These are phyloP conservation scores for Oenanthe melanoleuca DNA, from an alignment of 2,113 vertebrate species.

Conservation along the genomic window DNA sequence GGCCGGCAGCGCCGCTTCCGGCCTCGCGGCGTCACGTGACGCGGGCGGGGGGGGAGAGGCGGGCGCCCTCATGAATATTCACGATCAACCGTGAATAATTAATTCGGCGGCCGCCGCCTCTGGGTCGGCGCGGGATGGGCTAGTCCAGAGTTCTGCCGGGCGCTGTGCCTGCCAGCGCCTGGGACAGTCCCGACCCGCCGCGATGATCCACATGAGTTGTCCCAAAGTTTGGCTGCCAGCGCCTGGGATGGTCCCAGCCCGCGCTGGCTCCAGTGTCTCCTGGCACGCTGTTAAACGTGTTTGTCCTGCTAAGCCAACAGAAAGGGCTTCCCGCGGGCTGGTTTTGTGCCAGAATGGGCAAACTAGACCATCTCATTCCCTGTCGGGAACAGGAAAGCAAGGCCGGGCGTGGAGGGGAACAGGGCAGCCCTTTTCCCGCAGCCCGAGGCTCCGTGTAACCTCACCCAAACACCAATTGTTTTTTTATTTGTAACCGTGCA, in stretches of 20 bases:
- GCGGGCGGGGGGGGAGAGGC: too few relatives aligned
- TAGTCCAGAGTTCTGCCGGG: rapidly evolving
- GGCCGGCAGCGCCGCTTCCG: too few relatives aligned
- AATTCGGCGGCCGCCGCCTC: too few relatives aligned
- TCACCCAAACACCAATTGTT: rapidly evolving
- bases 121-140: rapidly evolving
- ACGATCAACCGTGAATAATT: too few relatives aligned
- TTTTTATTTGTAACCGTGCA: rapidly evolving
- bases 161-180: background rate
- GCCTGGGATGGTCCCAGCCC: rapidly evolving
- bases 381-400: rapidly evolving
- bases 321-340: rapidly evolving
- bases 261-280: background rate
- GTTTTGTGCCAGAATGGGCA: rapidly evolving
- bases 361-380: rapidly evolving
- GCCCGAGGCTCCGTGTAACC: rapidly evolving
- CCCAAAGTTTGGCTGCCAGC: rapidly evolving
- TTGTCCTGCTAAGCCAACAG: rapidly evolving
- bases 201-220: rapidly evolving
- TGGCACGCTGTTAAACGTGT: rapidly evolving
- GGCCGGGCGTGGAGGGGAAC: background rate
- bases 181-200: background rate
- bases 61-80: too few relatives aligned
- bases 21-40: too few relatives aligned
- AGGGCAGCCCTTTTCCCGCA: rapidly evolving